A percentile compares a stretch with the other conserved stretches of the same genome.
phyloP scores from a whole-genome alignment of 2,113 vertebrate genomes.

The Leucosticte australis region DNA sequence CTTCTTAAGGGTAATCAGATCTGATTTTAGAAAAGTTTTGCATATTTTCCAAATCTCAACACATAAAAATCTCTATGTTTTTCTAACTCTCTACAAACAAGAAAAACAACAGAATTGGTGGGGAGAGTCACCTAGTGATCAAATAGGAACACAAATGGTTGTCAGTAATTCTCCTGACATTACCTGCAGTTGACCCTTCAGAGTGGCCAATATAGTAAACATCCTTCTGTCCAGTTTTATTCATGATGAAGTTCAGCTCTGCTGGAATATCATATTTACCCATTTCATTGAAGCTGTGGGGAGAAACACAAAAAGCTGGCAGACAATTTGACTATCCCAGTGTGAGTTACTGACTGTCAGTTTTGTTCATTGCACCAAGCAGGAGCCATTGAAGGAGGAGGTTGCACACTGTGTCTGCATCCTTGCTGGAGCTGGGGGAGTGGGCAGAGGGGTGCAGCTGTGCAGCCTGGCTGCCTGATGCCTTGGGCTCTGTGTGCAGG shows the following conservation, averaged over 20 bases:
- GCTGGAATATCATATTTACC: constrained; percentile 91
- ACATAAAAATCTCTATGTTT: not conserved
- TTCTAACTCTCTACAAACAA: not conserved
- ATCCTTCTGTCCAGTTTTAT: constrained; percentile 81
- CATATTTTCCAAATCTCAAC: not conserved
- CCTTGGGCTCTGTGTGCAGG: not conserved
- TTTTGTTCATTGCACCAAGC: not conserved
- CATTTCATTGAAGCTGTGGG: constrained; percentile 85
- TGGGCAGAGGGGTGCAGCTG: not conserved
- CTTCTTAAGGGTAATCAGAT: not conserved
- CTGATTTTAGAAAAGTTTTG: not conserved
- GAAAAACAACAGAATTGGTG: not conserved
- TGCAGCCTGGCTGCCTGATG: not conserved
- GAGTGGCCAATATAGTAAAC: constrained; percentile 90
- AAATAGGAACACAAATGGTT: not conserved
- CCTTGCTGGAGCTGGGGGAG: not conserved
- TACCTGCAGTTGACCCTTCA: constrained; percentile 88
- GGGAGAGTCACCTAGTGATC: not conserved
- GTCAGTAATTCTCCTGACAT: not conserved
- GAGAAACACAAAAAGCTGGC: constrained; percentile 32
- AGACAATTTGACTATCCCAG: not conserved
- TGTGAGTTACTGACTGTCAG: not conserved
- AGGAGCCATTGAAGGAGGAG: not conserved
- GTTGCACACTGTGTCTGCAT: not conserved
- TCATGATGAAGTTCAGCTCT: constrained; percentile 83